Conservation (phyloP, 2,888 invertebrate species). For the Apocheima hispidaria region DNA sequence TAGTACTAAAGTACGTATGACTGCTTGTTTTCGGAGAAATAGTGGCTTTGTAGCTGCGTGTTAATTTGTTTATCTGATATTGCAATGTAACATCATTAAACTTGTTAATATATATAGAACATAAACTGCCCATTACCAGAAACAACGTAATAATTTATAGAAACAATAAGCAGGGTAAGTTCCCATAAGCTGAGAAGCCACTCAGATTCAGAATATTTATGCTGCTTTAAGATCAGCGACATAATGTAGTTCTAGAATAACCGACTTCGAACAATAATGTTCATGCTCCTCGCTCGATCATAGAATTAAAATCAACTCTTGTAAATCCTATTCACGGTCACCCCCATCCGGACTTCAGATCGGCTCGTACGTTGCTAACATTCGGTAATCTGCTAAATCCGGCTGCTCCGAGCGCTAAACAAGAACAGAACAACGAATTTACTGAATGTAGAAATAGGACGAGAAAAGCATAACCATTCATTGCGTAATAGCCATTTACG, state of each 20-base stretch:
- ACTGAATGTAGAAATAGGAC: not conserved
- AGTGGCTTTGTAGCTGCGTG: conserved; percentile 46
- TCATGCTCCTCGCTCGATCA: no score
- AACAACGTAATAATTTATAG: not conserved
- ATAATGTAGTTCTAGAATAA: no score
- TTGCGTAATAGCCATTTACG: conserved; percentile 55
- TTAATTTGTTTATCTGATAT: conserved; percentile 47
- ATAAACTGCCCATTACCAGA: not conserved
- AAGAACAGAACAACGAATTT: not conserved
- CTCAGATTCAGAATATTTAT: no score
- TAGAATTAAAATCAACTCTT: not conserved
- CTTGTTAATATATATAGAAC: conserved; percentile 5
- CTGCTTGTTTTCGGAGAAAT: conserved; percentile 54
- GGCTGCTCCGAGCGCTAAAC: not conserved
- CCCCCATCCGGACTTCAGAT: not conserved
- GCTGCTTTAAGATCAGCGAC: no score
- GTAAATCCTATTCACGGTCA: not conserved
- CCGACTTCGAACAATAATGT: no score
- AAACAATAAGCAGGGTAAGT: not conserved
- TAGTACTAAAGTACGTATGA: conserved; percentile 57
- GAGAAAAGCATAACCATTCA: conserved; percentile 25
- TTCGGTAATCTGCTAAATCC: not conserved
- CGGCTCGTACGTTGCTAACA: no score
- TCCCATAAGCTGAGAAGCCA: no score
- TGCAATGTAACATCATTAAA: conserved; percentile 36